phyloP scores from a whole-genome alignment of 2,797 vertebrate genomes.

The Buphagus erythrorhynchus region DNA sequence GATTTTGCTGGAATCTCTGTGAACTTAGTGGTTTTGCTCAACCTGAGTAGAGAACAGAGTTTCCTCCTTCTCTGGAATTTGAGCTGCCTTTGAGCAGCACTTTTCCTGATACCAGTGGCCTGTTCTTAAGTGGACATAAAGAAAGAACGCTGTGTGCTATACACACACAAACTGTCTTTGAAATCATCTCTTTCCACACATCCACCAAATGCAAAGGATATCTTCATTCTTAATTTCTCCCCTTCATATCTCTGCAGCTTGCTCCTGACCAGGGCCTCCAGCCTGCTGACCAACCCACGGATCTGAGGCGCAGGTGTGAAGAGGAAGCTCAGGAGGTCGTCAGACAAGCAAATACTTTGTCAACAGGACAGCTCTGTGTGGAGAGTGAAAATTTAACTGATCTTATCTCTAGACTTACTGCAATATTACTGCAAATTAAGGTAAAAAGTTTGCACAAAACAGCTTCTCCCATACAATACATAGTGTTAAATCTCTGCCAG shows the following conservation, averaged over 20 bases:
- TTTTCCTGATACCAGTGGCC: not conserved
- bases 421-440: constrained; percentile 96
- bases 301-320: constrained; percentile 90
- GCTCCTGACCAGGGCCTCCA: constrained; percentile 96
- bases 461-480: not conserved
- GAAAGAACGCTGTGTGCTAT: not conserved
- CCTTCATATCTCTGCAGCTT: constrained; percentile 74
- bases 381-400: constrained; percentile 88
- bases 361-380: constrained; percentile 86
- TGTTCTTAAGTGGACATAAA: not conserved
- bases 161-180: not conserved
- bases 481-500: not conserved
- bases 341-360: constrained; percentile 81
- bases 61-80: not conserved
- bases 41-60: not conserved
- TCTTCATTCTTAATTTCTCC: not conserved
- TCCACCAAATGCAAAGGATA: not conserved
- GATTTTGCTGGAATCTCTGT: not conserved
- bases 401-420: constrained; percentile 93
- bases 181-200: not conserved
- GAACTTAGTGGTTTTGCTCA: not conserved
- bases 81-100: not conserved
- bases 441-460: constrained; percentile 67
- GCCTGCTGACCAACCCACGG: constrained; percentile 91
- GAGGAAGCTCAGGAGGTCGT: constrained; percentile 94